Evolutionary conservation across 2,113 vertebrate genomes (phyloP).

Genomic region (Probosciger aterrimus): DNA sequence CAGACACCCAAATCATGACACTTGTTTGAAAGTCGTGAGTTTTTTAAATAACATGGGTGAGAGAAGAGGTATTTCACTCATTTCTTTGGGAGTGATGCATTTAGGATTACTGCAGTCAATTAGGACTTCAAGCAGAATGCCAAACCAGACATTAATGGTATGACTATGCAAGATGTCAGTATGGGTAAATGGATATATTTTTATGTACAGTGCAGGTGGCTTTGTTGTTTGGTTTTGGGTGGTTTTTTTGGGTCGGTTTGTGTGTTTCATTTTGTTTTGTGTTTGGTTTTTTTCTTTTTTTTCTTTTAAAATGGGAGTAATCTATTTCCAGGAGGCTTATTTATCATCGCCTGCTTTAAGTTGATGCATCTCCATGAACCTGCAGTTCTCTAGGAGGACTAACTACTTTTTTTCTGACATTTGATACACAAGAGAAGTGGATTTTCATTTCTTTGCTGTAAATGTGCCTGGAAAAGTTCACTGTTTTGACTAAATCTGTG

Average conservation of each 20-base stretch:
- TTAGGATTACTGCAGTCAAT: neutral
- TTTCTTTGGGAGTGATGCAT: neutral
- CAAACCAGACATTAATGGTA: neutral
- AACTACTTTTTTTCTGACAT: neutral
- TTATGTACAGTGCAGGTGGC: neutral
- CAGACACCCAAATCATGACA: neutral
- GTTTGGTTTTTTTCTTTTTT: neutral
- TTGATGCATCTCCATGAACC: neutral
- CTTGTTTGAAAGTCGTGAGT: neutral
- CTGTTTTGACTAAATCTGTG: neutral
- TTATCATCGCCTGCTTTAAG: accelerated
- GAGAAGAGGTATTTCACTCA: neutral
- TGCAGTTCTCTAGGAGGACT: neutral
- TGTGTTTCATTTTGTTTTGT: neutral
- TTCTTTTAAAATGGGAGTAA: neutral
- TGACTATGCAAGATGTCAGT: neutral
- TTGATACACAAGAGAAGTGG: neutral
- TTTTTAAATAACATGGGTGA: neutral
- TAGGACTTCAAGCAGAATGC: neutral
- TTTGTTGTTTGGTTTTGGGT: neutral
- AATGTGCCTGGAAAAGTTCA: neutral
- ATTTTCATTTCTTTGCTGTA: neutral
- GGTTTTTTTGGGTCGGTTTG: neutral
- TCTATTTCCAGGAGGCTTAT: neutral
- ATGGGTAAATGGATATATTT: neutral